A percentile compares a stretch with the other conserved stretches of the same genome.
These are phyloP conservation scores for Anableps anableps DNA, from an alignment of 2,797 vertebrate species.

Conservation along the genomic window DNA sequence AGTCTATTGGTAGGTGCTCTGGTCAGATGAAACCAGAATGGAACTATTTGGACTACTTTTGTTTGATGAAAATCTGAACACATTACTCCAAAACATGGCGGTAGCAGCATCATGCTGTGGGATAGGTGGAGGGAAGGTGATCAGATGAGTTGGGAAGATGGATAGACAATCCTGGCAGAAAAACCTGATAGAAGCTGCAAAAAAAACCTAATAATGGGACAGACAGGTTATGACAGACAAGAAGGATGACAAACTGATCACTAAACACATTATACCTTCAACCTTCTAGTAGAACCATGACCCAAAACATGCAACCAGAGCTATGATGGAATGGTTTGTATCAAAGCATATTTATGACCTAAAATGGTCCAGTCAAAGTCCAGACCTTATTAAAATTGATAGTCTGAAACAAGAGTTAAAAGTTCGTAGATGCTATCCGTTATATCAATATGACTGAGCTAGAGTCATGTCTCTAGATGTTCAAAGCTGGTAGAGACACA, in stretches of 20 bases:
- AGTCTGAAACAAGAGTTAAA: background rate
- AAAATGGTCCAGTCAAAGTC: background rate
- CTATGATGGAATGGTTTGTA: background rate
- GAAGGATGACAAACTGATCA: too few species aligned
- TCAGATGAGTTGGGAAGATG: too few species aligned
- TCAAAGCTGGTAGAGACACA: background rate
- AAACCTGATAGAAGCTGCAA: background rate
- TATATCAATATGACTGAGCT: too few species aligned
- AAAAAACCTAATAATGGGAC: background rate
- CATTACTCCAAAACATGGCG: background rate
- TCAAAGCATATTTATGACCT: background rate
- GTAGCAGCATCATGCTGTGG: too few species aligned
- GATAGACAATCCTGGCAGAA: background rate
- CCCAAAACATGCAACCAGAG: background rate
- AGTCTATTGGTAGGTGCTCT: too few species aligned
- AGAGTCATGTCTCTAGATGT: background rate
- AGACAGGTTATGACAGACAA: too few species aligned
- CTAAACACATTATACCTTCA: too few species aligned
- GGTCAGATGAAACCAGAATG: too few species aligned
- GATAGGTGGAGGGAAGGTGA: too few species aligned
- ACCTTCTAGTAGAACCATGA: too few species aligned
- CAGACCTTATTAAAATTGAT: background rate
- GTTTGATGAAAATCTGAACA: background rate
- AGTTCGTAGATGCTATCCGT: background rate
- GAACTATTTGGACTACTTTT: too few species aligned